Evolutionary conservation across 64 coral and sea anemone genomes (phyloP).

Genomic region (Stichodactyla mertensii): DNA sequence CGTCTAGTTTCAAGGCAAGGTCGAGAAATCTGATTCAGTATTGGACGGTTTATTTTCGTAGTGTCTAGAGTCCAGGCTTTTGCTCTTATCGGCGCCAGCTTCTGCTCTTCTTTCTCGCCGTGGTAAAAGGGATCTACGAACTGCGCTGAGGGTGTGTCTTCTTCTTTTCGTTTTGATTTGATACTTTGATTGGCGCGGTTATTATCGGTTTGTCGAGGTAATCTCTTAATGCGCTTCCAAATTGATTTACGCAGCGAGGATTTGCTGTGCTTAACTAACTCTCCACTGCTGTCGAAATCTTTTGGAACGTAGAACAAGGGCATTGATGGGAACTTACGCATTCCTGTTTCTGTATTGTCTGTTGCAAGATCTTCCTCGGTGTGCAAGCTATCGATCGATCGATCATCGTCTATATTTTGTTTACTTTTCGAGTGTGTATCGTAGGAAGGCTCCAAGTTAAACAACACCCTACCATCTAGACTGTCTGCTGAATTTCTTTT

Average conservation of each 20-base stretch:
- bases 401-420: background rate
- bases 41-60: background rate
- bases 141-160: background rate
- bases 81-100: background rate
- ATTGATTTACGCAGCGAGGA: background rate
- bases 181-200: background rate
- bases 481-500: constrained; percentile 16
- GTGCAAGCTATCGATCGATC: background rate
- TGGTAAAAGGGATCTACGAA: background rate
- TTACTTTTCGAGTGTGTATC: background rate
- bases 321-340: constrained; percentile 9
- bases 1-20: background rate
- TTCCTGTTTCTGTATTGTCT: background rate
- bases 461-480: constrained; percentile 1
- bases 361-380: background rate
- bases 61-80: background rate
- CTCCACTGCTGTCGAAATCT: background rate
- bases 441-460: background rate
- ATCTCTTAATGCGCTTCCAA: background rate
- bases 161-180: background rate
- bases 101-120: background rate
- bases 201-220: background rate
- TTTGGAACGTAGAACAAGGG: constrained; percentile 16
- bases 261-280: background rate
- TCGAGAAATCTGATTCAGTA: background rate